Evolutionary conservation across 2,888 invertebrate species (phyloP), one percentile per base, ranked within the genome.

Genomic region (Oeneis ivallda): DNA sequence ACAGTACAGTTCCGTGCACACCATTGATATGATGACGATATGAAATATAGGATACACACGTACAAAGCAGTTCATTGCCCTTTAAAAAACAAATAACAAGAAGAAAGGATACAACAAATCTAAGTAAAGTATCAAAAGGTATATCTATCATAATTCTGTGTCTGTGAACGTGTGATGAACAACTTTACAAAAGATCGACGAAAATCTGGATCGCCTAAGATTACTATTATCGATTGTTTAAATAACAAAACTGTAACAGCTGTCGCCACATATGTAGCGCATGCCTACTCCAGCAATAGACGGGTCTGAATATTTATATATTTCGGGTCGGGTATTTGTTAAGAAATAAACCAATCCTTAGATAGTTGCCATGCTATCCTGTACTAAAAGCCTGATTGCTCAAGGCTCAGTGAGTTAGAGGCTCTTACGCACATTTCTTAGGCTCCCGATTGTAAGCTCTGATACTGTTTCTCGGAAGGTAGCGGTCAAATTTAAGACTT

Each of bases 371-470:
- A 64, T 65, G 45, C 39, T 60, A 54, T 65, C 45, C 54, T 26
- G 45, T 49, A 47, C 65, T 54, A 60, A 61, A 67, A 54, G 68
- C 66, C 70, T 71, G 70, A 73, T 70, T 71, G 64, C 62, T 60
- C 62, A 70, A 11, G 70, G 63, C 62, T 57, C 62, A 70, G 17
- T 60, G 65, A 65, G 69, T 70, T 71, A 73, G 70, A 70, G 61
- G 70, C 69, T 43, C 71, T 45, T 56, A 64, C 68, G 72, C 72
- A 72, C 76, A 73, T 75, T 74, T 71, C 71, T 74, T 71, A 72
- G 69, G 69, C 71, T 71, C 70, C 68, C 67, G 70, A 70, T 70
- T 66, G 66, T 69, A 65, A 62, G 49, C 50, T 50, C 56, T 56
- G 56, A 52, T 65, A 67, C 63, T 56, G 65, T 65, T 64, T 65